Conservation (phyloP, 1,140 invertebrate genomes). For the Drosophila oshimai region DNA sequence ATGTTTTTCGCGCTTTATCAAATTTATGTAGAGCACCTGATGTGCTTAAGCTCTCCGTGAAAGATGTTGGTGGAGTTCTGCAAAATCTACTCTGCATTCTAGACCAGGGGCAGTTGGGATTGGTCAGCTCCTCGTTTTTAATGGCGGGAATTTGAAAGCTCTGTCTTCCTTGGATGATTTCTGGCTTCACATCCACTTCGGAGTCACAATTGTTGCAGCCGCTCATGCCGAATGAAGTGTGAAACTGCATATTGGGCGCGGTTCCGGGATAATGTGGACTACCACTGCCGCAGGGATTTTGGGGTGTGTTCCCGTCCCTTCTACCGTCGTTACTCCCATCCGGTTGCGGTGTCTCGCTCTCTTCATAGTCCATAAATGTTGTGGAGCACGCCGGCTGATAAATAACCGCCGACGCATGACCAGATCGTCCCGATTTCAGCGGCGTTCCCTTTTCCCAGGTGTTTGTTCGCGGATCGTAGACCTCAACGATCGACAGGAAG, state of each 20-base stretch:
- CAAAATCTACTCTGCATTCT: background rate
- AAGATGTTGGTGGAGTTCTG: conserved; percentile 1
- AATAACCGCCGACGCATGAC: conserved; percentile 94
- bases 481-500: conserved; percentile 92
- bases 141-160: conserved; percentile 13
- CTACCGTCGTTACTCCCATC: conserved; percentile 36
- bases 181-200: background rate
- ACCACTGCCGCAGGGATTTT: conserved; percentile 15
- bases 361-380: conserved; percentile 84
- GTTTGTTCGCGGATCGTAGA: conserved; percentile 91
- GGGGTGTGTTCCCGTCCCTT: background rate
- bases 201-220: conserved; percentile 71
- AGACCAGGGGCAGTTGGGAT: background rate
- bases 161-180: background rate
- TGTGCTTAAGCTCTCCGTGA: background rate
- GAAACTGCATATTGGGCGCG: conserved; percentile 64
- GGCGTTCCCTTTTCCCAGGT: conserved; percentile 89
- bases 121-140: background rate
- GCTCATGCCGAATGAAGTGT: conserved; percentile 51
- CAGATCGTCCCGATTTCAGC: conserved; percentile 93
- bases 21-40: background rate
- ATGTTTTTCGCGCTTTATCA: conserved; percentile 5
- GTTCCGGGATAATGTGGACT: conserved; percentile 26
- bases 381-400: conserved; percentile 86
- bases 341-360: conserved; percentile 33